Evolutionary conservation across 2,888 invertebrate genomes (phyloP), one percentile per base, ranked within the genome.

Genomic region (Drosophila kanekoi): DNA sequence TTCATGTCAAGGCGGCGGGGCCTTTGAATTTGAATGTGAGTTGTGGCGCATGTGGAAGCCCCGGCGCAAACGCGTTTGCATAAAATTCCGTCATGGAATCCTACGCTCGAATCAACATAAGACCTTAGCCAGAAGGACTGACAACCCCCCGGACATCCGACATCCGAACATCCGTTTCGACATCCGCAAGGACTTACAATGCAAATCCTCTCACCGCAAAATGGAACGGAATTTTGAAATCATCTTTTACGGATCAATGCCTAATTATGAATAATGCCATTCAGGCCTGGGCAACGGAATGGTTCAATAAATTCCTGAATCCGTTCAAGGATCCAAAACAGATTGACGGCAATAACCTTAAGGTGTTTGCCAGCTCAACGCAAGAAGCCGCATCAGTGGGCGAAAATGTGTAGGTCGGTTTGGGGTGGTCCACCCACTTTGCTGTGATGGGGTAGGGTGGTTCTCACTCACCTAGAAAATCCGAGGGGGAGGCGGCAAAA

Each of bases 401-500:
- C 20, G 16, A 49, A 10, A 28, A 2, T 28, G 8, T 8, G 23
- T 2, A 8, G 23, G 8, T 23, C 2, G 8, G 28, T 8, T 28
- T 8, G 28, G 8, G 23, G 1, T 20, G 9, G 18, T 1, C 35
- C 20, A 9, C 48, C 48, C 49, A 35, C n/a, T 4, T 28, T 28
- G 28, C 28, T 28, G 8, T 28, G 28, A 2, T n/a, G 18, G 28
- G 28, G 4, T 11, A 13, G 33, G 11, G 4, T 5, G 32, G 33
- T 33, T 32, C n/a, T 16, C 16, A 93, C 95, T 93, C 93, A 97
- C 97, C 97, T 90, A 97, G 94, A 92, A 97, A 96, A 91, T 97
- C 97, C 28, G 96, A 94, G 45, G 95, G 95, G 86, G 95, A 94
- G 40, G 95, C 95, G 58, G 95, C 95, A 86, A 95, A 95, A 18